Percentiles rank a stretch among this genome's conserved stretches.
phyloP scores from a whole-genome alignment of 1,140 invertebrate genomes.

The Zeugodacus cucurbitae region DNA sequence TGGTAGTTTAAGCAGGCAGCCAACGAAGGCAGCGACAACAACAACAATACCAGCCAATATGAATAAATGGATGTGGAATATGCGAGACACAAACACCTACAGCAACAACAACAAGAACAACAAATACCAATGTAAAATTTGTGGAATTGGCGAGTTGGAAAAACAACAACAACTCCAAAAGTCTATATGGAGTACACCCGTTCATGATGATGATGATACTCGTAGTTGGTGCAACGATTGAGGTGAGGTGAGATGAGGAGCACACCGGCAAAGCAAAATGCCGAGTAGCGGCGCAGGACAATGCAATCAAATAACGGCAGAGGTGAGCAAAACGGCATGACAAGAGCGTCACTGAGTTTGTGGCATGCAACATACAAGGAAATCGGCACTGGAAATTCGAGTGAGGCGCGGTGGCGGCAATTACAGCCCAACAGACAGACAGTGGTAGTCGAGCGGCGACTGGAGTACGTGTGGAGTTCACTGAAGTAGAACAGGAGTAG shows the following conservation, averaged over 20 bases:
- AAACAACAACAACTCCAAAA: background rate
- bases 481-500: background rate
- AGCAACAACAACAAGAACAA: background rate
- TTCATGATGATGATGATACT: background rate
- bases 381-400: background rate
- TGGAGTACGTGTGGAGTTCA: background rate
- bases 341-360: background rate
- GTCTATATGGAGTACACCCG: too few relatives aligned
- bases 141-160: conserved; percentile 1
- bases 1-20: background rate
- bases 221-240: background rate
- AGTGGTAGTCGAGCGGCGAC: background rate
- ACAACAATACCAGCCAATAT: background rate
- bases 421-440: too few relatives aligned
- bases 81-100: background rate
- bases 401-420: too few relatives aligned
- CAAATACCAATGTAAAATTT: background rate
- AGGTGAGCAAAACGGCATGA: background rate
- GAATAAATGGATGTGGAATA: background rate
- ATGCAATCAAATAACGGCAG: conserved; percentile 37
- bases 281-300: background rate
- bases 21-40: background rate
- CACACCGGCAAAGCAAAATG: background rate
- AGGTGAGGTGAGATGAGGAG: background rate
- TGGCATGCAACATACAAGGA: background rate